Base-by-base conservation (phyloP, 2,888 invertebrate genomes). In the Crematogaster levior region DNA sequence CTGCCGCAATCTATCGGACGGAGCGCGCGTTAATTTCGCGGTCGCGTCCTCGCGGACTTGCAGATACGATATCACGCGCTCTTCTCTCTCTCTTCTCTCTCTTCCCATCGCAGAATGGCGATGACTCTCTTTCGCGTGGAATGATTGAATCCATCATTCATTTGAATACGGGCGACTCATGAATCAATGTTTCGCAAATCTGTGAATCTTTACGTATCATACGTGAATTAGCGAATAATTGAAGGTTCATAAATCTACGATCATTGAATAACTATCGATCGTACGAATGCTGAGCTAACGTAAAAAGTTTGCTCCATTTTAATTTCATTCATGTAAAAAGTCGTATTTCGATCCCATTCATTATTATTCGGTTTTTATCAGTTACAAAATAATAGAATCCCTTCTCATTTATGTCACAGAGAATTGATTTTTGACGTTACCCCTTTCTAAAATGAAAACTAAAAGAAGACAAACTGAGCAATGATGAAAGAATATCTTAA, bases 1-100 rank as follows among this genome's bases (percentile, higher is more conserved):
- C 58, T 81, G 82, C 53, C 84, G 86, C 89, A 85, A 89, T 89
- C 88, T 70, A 46, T 84, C 82, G 90, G 82, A 63, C 63, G 65
- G 86, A 72, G 61, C 56, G 83, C 82, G 73, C 74, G 77, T 88
- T 85, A 84, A 85, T 81, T 84, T 83, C 79, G 77, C 56, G 68
- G 56, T 56, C 56, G 43, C 56, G 30, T 51, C 10, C 21, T 21
- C 40, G 43, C 37, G 74, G 27, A 18, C 30, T 68, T 9, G 21
- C 24, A 27, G 37, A 74, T 12, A 15, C 15, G 21, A 12, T 24
- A 37, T 61, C 48, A 24, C 15, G 6, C 15, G 18, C 43, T n/a
- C 27, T 4, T 1, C 3, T 18, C 46, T 5, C 3, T 2, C 7
- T 7, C 5, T 12, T 3, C 3, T 61, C 18, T 27, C 18, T 46